Percentiles rank a stretch among this genome's conserved stretches.
Conservation (phyloP, 53 echinoderm and acorn worm species). For the Temnopleurus reevesii region DNA sequence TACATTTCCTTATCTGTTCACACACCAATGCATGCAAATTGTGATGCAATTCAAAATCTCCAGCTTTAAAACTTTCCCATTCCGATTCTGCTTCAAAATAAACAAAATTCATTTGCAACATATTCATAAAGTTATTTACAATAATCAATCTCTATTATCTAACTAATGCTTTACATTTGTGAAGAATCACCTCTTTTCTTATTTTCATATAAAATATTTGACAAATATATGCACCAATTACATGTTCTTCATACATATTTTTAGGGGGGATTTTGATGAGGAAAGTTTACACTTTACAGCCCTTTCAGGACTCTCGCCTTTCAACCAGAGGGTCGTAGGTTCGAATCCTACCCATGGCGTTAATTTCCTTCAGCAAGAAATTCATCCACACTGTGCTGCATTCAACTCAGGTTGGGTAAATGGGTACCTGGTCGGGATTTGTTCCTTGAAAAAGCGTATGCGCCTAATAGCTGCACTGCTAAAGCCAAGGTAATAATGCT, state of each 20-base stretch:
- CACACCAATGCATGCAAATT: too few species aligned
- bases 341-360: background rate
- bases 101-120: conserved; percentile 2
- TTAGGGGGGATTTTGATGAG: too few species aligned
- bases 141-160: background rate
- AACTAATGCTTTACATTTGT: conserved; percentile 4
- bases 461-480: too few species aligned
- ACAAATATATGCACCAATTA: background rate
- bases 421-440: too few species aligned
- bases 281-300: too few species aligned
- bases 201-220: background rate
- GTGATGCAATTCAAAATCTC: background rate
- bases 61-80: background rate
- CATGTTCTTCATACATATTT: too few species aligned
- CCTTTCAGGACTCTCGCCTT: background rate
- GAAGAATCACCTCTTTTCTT: background rate
- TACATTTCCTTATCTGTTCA: too few species aligned
- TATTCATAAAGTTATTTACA: conserved; percentile 7
- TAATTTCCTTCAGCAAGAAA: background rate
- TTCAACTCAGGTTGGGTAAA: too few species aligned
- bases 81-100: background rate
- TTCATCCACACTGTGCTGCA: background rate
- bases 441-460: too few species aligned
- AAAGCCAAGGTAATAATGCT: too few species aligned
- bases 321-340: background rate